A percentile compares a stretch with the other conserved stretches of the same genome.
Evolutionary conservation across 2,888 invertebrate species (phyloP).

Genomic region (Himalopsyche anomala): DNA sequence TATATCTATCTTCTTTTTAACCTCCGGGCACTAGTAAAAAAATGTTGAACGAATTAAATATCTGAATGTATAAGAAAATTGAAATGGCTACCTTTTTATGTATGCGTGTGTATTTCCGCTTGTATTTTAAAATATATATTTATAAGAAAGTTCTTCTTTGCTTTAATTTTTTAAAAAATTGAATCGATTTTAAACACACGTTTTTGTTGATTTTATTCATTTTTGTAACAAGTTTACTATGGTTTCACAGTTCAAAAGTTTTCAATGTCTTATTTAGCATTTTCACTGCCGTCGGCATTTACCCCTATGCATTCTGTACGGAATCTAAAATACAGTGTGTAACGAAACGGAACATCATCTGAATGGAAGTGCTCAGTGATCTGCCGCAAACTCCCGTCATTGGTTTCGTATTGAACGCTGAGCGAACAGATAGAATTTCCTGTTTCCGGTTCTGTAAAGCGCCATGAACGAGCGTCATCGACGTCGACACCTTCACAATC

Average conservation of each 20-base stretch:
- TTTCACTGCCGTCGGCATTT: constrained; percentile 9
- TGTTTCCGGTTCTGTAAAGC: constrained; percentile 27
- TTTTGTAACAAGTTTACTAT: not conserved
- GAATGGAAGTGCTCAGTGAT: constrained; percentile 19
- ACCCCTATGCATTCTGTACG: not conserved
- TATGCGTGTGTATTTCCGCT: no score
- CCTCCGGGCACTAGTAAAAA: no score
- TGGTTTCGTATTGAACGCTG: constrained; percentile 22
- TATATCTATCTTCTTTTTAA: no score
- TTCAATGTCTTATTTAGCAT: not conserved
- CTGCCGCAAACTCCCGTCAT: constrained; percentile 29
- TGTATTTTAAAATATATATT: no score
- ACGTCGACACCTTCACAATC: constrained; percentile 11
- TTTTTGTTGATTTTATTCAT: not conserved
- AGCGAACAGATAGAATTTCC: constrained; percentile 19
- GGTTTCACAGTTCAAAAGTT: not conserved
- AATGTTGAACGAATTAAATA: no score
- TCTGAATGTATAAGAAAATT: no score
- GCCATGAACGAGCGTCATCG: constrained; percentile 17
- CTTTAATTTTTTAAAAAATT: no score
- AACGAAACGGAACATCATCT: constrained; percentile 13
- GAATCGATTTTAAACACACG: no score
- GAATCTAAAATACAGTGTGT: not conserved
- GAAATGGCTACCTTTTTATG: no score
- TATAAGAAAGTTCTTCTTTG: no score